These are phyloP conservation scores for Lomographa bimaculata DNA, from an alignment of 2,888 invertebrate genomes.

Conservation along the genomic window DNA sequence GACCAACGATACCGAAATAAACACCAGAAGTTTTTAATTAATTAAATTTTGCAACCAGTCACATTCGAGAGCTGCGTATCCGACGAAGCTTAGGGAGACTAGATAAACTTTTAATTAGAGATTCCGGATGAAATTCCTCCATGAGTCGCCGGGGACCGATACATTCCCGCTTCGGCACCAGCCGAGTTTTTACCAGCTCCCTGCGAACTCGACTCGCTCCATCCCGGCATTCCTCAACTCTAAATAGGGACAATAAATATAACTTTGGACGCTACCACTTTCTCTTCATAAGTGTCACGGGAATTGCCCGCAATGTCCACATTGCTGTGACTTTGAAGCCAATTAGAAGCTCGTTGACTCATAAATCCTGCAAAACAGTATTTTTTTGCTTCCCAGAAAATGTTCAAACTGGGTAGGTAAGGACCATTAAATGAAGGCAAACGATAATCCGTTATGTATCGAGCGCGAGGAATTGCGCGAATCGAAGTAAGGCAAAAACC, in stretches of 20 bases:
- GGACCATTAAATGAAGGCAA: conserved; percentile 11
- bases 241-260: conserved; percentile 67
- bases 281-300: conserved; percentile 46
- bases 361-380: conserved; percentile 15
- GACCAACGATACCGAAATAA: too few species aligned
- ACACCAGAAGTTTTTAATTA: conserved; percentile 32
- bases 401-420: conserved; percentile 9
- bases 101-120: conserved; percentile 82
- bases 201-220: conserved; percentile 54
- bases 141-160: conserved; percentile 61
- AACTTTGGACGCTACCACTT: conserved; percentile 57
- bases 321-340: conserved; percentile 35
- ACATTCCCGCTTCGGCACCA: conserved; percentile 74
- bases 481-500: conserved; percentile 48
- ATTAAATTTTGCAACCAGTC: conserved; percentile 21
- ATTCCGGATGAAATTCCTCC: conserved; percentile 77
- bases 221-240: conserved; percentile 55
- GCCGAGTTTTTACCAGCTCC: conserved; percentile 66
- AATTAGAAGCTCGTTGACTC: conserved; percentile 38
- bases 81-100: conserved; percentile 51
- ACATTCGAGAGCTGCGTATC: conserved; percentile 33
- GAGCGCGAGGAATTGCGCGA: conserved; percentile 23
- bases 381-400: conserved; percentile 15
- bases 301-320: conserved; percentile 37
- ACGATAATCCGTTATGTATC: conserved; percentile 24